Conservation (phyloP, 2,888 invertebrate species). For the Lasioglossum oenotherae region DNA sequence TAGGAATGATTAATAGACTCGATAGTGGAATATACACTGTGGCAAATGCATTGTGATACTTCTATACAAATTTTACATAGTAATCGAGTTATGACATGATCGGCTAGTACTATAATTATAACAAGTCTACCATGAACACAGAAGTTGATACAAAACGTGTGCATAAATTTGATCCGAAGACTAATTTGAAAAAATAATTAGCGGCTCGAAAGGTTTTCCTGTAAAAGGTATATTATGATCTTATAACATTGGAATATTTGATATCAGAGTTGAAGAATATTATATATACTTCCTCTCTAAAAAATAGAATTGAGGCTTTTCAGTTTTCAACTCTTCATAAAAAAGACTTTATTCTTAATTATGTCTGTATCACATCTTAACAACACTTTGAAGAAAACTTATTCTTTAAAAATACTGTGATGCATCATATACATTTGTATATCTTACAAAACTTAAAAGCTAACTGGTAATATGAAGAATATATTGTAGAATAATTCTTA, state of each 20-base stretch:
- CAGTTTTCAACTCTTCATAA: slow-evolving; percentile 46
- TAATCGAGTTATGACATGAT: neutral
- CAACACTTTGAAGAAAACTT: slow-evolving; percentile 54
- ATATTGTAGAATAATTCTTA: slow-evolving; percentile 25
- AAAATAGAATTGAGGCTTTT: slow-evolving; percentile 4
- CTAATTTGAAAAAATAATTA: slow-evolving; percentile 1
- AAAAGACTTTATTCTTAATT: slow-evolving; percentile 40
- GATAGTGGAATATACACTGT: slow-evolving; percentile 5
- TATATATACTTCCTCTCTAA: slow-evolving; percentile 15
- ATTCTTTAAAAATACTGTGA: slow-evolving; percentile 65
- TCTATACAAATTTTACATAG: slow-evolving; percentile 11
- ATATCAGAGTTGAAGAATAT: slow-evolving; percentile 17
- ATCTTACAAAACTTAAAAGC: slow-evolving; percentile 35
- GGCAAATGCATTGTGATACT: slow-evolving; percentile 5
- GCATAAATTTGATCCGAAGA: neutral
- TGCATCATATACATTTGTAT: slow-evolving; percentile 34
- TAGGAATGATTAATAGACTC: slow-evolving; percentile 2
- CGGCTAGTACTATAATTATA: slow-evolving; percentile 5
- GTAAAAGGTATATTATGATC: neutral
- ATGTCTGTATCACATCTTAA: slow-evolving; percentile 33
- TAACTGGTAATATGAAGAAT: slow-evolving; percentile 35
- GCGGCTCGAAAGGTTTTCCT: neutral
- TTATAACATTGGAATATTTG: slow-evolving; percentile 10
- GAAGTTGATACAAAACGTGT: neutral
- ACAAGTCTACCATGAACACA: neutral